Evolutionary conservation across 1,140 invertebrate species (phyloP), one percentile per base, ranked within the genome.

Genomic region (Drosophila insularis): DNA sequence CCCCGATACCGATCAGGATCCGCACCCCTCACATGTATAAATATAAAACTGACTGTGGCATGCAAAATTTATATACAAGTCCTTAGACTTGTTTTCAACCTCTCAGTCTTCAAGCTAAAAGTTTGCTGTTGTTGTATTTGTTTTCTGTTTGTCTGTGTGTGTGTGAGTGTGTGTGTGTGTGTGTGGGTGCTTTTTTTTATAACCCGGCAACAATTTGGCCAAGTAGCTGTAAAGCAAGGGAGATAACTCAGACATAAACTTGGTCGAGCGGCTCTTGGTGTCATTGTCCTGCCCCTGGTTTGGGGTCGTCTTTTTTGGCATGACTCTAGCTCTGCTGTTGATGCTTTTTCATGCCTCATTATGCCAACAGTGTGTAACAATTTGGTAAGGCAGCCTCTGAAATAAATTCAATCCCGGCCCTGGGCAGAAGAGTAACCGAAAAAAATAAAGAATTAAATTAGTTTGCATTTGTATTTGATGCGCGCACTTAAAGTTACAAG

Each of bases 311-410:
- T 27, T 27, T 17, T n/a, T 35, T 50, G 64, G 32, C 43, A 40
- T 39, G 37, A 21, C 46, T 11, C 63, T 13, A 50, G 21, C 58
- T 32, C 53, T 63, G 55, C 13, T 67, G 32, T 43, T 65, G 62
- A 3, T 63, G 59, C 70, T 69, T 78, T 27, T 85, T 81, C 56
- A 85, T 80, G 79, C 58, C 71, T 70, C 82, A 86, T 86, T 81
- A 78, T 78, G 65, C 71, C 81, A 87, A 77, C 68, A 87, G 75
- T 77, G 75, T 87, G 67, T 73, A 80, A 77, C 67, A 80, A 80
- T 80, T 87, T 54, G 40, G 62, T 68, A 21, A 19, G 63, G 17
- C 37, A 39, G 19, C 46, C 23, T 56, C 31, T 35, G 21, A 78
- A 71, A 72, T 69, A 75, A 75, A 69, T 68, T 65, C 32, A 68